Evolutionary conservation across 2,888 invertebrate genomes (phyloP).

Genomic region (Trilocha varians): DNA sequence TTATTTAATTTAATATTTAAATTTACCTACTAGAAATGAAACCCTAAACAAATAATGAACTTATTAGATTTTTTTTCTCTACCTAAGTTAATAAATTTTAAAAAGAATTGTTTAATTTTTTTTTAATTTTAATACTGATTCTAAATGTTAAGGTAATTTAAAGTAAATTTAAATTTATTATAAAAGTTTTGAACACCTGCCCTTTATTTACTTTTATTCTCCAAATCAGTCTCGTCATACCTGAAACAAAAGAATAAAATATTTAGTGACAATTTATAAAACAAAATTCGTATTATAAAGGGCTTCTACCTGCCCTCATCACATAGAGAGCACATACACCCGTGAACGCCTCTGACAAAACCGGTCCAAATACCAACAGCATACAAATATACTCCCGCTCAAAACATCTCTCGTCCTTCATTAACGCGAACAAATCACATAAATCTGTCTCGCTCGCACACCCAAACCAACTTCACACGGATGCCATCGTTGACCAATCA

Average conservation of each 20-base stretch:
- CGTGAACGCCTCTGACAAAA: constrained; percentile 67
- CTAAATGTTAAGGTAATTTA: too few species aligned
- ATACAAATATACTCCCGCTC: constrained; percentile 64
- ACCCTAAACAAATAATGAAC: too few species aligned
- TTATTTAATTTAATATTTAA: too few species aligned
- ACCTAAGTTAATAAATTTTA: too few species aligned
- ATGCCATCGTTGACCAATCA: constrained; percentile 46
- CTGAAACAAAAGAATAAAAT: constrained; percentile 50
- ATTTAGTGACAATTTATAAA: constrained; percentile 34
- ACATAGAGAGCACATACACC: constrained; percentile 61
- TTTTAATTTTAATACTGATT: too few species aligned
- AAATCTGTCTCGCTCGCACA: constrained; percentile 63
- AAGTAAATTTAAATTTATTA: too few species aligned
- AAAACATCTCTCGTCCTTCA: constrained; percentile 65
- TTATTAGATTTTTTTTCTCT: too few species aligned
- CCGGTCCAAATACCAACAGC: constrained; percentile 58
- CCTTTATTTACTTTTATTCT: not conserved
- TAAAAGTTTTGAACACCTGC: not conserved
- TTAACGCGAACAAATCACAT: constrained; percentile 63
- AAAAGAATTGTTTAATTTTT: too few species aligned
- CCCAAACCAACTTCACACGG: constrained; percentile 53
- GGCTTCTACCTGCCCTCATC: constrained; percentile 58
- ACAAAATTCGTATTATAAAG: constrained; percentile 38
- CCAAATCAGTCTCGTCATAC: constrained; percentile 24
- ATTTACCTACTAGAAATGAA: too few species aligned